phyloP scores from a whole-genome alignment of 1,140 invertebrate species.

The Vanessa atalanta region DNA sequence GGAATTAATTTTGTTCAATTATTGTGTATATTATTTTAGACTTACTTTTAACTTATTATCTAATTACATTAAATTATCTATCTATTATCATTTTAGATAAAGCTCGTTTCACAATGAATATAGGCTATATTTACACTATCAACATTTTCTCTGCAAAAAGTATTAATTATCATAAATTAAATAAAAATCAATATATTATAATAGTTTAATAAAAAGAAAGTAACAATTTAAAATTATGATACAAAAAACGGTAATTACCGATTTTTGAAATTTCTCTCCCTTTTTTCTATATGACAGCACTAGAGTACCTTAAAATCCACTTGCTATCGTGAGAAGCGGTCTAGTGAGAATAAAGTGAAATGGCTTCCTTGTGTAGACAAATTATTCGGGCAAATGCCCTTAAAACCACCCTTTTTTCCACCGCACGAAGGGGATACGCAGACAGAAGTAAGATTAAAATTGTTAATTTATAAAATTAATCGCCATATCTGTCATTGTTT shows the following conservation, averaged over 20 bases:
- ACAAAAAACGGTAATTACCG: constrained; percentile 23
- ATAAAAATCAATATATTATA: too few species aligned
- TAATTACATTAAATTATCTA: too few species aligned
- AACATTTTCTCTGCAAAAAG: too few species aligned
- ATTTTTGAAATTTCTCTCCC: neutral
- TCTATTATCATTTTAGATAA: too few species aligned
- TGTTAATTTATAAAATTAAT: constrained; percentile 36
- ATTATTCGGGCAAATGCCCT: constrained; percentile 73
- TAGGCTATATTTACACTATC: too few species aligned
- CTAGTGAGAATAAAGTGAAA: constrained; percentile 71
- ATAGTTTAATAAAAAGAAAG: too few species aligned
- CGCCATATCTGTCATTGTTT: constrained; percentile 67
- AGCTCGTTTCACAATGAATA: too few species aligned
- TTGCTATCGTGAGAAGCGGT: constrained; percentile 76
- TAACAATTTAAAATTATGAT: too few species aligned
- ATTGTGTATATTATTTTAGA: too few species aligned
- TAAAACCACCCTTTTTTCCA: constrained; percentile 67
- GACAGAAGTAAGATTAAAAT: constrained; percentile 73
- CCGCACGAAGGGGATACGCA: constrained; percentile 71
- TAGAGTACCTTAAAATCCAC: constrained; percentile 46
- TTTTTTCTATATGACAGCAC: constrained; percentile 28
- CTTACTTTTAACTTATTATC: too few species aligned
- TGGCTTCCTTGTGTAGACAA: constrained; percentile 80
- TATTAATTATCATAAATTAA: too few species aligned
- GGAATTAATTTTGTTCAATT: too few species aligned